Evolutionary conservation across 1,140 invertebrate species (phyloP), one percentile per base, ranked within the genome.

Genomic region (Drosophila saltans): DNA sequence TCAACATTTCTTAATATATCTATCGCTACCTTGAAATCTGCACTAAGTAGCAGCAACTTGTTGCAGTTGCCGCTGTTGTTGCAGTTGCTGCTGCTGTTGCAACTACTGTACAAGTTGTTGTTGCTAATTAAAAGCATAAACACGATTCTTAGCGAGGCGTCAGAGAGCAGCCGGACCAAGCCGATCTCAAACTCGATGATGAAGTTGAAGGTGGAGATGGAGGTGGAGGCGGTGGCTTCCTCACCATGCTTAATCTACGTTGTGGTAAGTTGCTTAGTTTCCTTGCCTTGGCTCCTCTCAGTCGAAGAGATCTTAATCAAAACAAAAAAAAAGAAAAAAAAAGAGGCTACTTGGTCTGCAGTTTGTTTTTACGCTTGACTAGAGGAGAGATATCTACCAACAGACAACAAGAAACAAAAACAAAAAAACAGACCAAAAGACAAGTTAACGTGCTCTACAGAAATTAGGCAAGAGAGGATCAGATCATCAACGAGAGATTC

Each of bases 51-150:
- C 84, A 88, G 76, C 83, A 88, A 77, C 69, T 77, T 65, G 63
- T 62, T 65, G 61, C 39, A 55, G 66, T 26, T 63, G 61, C 21
- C 26, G 57, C 43, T 71, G 72, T 28, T 41, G 57, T 43, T 71
- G 72, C 39, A 39, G 67, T 26, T 66, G 79, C 11, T 67, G 64
- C 26, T 66, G 75, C 58, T 78, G 75, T 63, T 55, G 65, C 80
- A 80, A 81, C 81, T 86, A 81, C 82, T 86, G 83, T 86, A 89
- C 81, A 89, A 90, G 84, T 89, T 89, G 84, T 89, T 89, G 84
- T 89, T 89, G 84, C 84, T 89, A 89, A 89, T 89, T 89, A 89
- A 89, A 89, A 89, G 84, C 84, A 89, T 89, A 89, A 89, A 89
- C 84, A 89, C 84, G 84, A 89, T 90, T 89, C 84, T 89, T 90